phyloP scores from a whole-genome alignment of 2,113 vertebrate species.

The Melospiza georgiana region DNA sequence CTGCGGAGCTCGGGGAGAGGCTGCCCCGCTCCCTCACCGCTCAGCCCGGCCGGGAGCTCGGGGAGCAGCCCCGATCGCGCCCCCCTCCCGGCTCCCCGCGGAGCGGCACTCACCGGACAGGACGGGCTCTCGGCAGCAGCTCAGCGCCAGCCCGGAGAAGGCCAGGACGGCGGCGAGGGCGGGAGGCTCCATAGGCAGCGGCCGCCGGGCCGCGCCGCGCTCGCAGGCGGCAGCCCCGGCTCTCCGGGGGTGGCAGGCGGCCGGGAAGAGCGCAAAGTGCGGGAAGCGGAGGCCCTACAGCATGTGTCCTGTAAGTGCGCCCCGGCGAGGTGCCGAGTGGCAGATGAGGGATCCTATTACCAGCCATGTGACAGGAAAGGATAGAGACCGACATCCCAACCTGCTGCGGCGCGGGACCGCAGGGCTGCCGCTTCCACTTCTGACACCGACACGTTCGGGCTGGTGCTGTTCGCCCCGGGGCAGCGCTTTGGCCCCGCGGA shows the following conservation, averaged over 20 bases:
- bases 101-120: slow-evolving; percentile 70
- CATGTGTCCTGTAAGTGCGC: slow-evolving; percentile 56
- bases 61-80: neutral
- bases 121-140: slow-evolving; percentile 62
- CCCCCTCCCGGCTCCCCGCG: neutral
- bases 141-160: slow-evolving; percentile 69
- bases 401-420: neutral
- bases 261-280: slow-evolving; percentile 28
- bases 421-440: neutral
- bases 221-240: slow-evolving; percentile 59
- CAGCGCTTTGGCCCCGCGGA: neutral
- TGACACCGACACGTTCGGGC: neutral
- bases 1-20: neutral
- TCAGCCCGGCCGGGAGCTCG: neutral
- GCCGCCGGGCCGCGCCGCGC: slow-evolving; percentile 48
- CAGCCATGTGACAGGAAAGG: slow-evolving; percentile 70
- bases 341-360: slow-evolving; percentile 68
- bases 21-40: neutral
- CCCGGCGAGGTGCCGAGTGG: slow-evolving; percentile 63
- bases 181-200: slow-evolving; percentile 71
- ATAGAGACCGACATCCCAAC: slow-evolving; percentile 56
- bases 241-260: neutral
- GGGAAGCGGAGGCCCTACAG: slow-evolving; percentile 52
- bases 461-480: neutral
- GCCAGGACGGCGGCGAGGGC: slow-evolving; percentile 72